phyloP scores from a whole-genome alignment of 2,888 invertebrate species.

The Masnerella sp. region DNA sequence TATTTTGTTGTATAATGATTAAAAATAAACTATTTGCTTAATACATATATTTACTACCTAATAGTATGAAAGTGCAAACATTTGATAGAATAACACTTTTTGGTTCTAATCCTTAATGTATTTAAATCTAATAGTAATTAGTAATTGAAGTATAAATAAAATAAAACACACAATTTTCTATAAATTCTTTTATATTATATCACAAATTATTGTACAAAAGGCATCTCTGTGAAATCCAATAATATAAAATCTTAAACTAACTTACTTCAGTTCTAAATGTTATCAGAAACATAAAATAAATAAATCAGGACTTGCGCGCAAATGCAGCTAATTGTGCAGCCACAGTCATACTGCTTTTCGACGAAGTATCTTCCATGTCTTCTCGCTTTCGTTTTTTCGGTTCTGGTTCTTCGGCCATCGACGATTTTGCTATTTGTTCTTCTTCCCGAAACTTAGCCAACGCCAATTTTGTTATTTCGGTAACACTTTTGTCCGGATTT shows the following conservation, averaged over 20 bases:
- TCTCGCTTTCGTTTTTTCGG: slow-evolving; percentile 69
- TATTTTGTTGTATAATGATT: no score
- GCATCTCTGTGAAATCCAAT: no score
- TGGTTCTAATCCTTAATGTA: no score
- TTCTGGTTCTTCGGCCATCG: slow-evolving; percentile 50
- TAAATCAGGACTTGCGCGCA: slow-evolving; percentile 34
- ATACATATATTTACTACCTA: no score
- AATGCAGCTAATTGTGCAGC: slow-evolving; percentile 67
- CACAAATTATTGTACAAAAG: not conserved
- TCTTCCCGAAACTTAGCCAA: slow-evolving; percentile 79
- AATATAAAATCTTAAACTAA: no score
- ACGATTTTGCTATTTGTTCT: slow-evolving; percentile 27
- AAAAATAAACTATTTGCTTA: no score
- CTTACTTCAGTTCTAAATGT: not conserved
- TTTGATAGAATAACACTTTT: no score
- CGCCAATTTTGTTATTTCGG: slow-evolving; percentile 81
- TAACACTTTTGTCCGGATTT: slow-evolving; percentile 79
- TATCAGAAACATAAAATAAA: not conserved
- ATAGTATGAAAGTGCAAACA: no score
- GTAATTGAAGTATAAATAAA: no score
- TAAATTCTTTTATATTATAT: not conserved
- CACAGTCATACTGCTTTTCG: slow-evolving; percentile 40
- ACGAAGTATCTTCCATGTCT: not conserved
- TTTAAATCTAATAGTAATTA: no score
- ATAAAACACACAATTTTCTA: no score